A percentile compares a stretch with the other conserved stretches of the same genome.
Conservation (phyloP, 1,140 invertebrate species). For the Planococcus citri region DNA sequence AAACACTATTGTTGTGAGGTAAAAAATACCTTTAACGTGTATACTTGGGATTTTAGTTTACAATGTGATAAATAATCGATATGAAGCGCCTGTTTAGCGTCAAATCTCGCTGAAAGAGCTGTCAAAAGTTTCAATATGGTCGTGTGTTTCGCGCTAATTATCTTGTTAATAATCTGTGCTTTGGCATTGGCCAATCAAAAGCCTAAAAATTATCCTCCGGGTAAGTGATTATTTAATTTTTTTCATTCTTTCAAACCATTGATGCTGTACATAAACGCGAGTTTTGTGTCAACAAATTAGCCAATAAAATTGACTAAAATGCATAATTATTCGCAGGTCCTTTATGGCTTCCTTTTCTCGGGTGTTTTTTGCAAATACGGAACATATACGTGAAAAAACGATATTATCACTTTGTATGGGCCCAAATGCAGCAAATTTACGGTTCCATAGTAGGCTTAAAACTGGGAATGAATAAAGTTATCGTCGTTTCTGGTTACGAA, state of each 20-base stretch:
- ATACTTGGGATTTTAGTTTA: background rate
- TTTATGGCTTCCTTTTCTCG: constrained; percentile 37
- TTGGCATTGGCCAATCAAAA: background rate
- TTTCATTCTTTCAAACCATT: too few species aligned
- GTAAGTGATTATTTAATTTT: background rate
- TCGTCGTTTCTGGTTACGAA: constrained; percentile 47
- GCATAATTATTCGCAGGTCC: constrained; percentile 33
- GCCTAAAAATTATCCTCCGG: background rate
- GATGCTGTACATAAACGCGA: too few species aligned
- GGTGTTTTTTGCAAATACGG: constrained; percentile 33
- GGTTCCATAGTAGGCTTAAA: constrained; percentile 39
- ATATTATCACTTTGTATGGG: constrained; percentile 34
- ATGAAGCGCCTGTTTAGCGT: background rate
- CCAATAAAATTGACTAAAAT: too few species aligned
- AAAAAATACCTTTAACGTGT: background rate
- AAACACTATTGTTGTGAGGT: background rate
- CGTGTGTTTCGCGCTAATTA: background rate
- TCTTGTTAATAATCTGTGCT: background rate
- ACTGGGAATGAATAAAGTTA: constrained; percentile 43
- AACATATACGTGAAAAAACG: constrained; percentile 29
- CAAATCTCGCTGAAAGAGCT: too few species aligned
- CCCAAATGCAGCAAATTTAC: constrained; percentile 32
- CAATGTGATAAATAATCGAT: background rate
- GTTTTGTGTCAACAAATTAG: too few species aligned
- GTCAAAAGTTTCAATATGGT: background rate